Conservation (phyloP, 2,888 invertebrate species). For the Melanostoma mellinum region DNA sequence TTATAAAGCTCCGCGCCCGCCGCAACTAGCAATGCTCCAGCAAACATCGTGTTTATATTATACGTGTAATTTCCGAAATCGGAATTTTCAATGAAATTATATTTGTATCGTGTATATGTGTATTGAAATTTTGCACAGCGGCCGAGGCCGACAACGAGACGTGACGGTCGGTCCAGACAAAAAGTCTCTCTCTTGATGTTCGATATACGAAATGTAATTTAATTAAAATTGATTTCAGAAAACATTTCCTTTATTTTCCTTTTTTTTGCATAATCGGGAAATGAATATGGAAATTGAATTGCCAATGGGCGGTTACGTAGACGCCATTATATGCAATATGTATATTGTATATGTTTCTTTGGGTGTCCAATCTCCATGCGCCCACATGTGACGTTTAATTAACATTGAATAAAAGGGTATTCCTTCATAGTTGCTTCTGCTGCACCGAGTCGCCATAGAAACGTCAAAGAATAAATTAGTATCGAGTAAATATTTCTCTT, state of each 20-base stretch:
- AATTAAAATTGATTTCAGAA: constrained; percentile 65
- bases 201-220: constrained; percentile 64
- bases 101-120: constrained; percentile 23
- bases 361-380: not conserved
- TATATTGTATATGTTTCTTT: not conserved
- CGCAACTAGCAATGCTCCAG: not conserved
- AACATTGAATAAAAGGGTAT: constrained; percentile 56
- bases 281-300: constrained; percentile 67
- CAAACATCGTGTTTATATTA: constrained; percentile 7
- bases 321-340: constrained; percentile 44
- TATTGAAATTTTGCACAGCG: constrained; percentile 8
- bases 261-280: constrained; percentile 25
- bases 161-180: constrained; percentile 4
- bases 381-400: constrained; percentile 61
- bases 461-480: constrained; percentile 13
- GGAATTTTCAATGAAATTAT: constrained; percentile 63
- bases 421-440: constrained; percentile 46
- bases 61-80: constrained; percentile 32
- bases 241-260: not conserved
- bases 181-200: constrained; percentile 24
- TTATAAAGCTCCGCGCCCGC: not conserved
- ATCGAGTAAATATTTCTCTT: not conserved
- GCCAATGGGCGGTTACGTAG: constrained; percentile 48
- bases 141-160: constrained; percentile 17
- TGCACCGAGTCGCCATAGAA: constrained; percentile 10